A percentile compares a stretch with the other conserved stretches of the same genome.
Evolutionary conservation across 2,888 invertebrate genomes (phyloP).

Genomic region (Ptychoptera albimana): DNA sequence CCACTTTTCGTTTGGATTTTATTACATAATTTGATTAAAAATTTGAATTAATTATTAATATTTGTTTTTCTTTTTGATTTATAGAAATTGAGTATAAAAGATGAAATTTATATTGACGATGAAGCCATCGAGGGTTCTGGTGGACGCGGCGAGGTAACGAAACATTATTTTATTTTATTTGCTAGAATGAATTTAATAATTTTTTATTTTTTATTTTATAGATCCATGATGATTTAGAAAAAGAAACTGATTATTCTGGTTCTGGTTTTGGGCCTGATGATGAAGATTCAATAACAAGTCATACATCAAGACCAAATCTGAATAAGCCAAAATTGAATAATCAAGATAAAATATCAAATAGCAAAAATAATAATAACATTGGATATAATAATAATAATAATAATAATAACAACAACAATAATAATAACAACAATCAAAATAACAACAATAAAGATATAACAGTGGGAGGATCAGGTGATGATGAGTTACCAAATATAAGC

Average conservation of each 20-base stretch:
- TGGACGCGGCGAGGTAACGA: slow-evolving; percentile 46
- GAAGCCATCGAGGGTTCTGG: slow-evolving; percentile 59
- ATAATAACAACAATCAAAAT: slow-evolving; percentile 13
- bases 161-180: not conserved
- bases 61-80: slow-evolving; percentile 1
- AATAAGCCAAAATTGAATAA: not conserved
- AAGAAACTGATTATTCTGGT: slow-evolving; percentile 70
- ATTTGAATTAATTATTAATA: not conserved
- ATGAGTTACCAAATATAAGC: not conserved
- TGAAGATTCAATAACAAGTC: slow-evolving; percentile 41
- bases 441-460: slow-evolving; percentile 11
- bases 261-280: slow-evolving; percentile 75
- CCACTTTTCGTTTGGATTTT: too few relatives aligned
- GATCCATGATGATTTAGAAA: slow-evolving; percentile 34
- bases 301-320: slow-evolving; percentile 6
- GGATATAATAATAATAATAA: not conserved
- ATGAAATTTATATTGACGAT: slow-evolving; percentile 61
- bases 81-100: slow-evolving; percentile 12
- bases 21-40: too few relatives aligned
- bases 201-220: slow-evolving; percentile 14
- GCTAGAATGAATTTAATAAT: not conserved
- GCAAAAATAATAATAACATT: slow-evolving; percentile 4
- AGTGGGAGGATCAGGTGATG: slow-evolving; percentile 11
- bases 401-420: slow-evolving; percentile 8
- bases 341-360: not conserved